A percentile compares a stretch with the other conserved stretches of the same genome.
phyloP scores from a whole-genome alignment of 2,113 vertebrate species.

The Sinocyclocheilus anophthalmus region DNA sequence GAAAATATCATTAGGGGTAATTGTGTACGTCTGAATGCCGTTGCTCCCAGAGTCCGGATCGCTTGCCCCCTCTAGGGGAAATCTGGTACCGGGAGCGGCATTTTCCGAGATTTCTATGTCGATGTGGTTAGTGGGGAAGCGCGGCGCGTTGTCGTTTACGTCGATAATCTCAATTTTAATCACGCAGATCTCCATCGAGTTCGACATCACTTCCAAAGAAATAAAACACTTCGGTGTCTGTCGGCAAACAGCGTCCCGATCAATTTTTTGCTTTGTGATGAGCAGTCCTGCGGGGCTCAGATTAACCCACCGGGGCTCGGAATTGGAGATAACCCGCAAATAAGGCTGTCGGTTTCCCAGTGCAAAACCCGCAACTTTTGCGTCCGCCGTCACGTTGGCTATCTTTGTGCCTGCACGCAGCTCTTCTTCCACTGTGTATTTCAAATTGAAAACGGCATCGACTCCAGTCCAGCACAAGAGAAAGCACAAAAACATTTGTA shows the following conservation, averaged over 20 bases:
- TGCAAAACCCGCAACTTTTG: slow-evolving; percentile 87
- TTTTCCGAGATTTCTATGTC: slow-evolving; percentile 97
- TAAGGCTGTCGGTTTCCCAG: slow-evolving; percentile 88
- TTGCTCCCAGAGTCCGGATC: slow-evolving; percentile 95
- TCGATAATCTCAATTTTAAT: slow-evolving; percentile 98
- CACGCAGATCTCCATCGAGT: slow-evolving; percentile 98
- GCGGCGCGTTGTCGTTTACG: slow-evolving; percentile 94
- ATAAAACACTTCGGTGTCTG: slow-evolving; percentile 94
- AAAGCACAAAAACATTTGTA: slow-evolving; percentile 79
- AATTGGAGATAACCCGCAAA: slow-evolving; percentile 95
- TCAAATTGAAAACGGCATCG: slow-evolving; percentile 91
- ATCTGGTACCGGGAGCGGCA: slow-evolving; percentile 90
- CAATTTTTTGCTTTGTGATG: slow-evolving; percentile 97
- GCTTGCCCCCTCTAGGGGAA: slow-evolving; percentile 96
- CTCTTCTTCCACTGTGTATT: slow-evolving; percentile 97
- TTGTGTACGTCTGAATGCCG: slow-evolving; percentile 93
- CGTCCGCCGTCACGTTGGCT: slow-evolving; percentile 95
- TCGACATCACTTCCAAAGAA: slow-evolving; percentile 97
- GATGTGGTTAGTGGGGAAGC: slow-evolving; percentile 91
- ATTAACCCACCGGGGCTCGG: slow-evolving; percentile 93
- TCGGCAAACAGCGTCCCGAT: slow-evolving; percentile 92
- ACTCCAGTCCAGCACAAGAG: slow-evolving; percentile 83
- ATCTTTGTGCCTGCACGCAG: slow-evolving; percentile 94
- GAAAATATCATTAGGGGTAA: slow-evolving; percentile 96
- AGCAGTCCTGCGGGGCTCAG: slow-evolving; percentile 92